Base-by-base conservation (phyloP, 2,797 vertebrate genomes). In the Hemibagrus guttatus region DNA sequence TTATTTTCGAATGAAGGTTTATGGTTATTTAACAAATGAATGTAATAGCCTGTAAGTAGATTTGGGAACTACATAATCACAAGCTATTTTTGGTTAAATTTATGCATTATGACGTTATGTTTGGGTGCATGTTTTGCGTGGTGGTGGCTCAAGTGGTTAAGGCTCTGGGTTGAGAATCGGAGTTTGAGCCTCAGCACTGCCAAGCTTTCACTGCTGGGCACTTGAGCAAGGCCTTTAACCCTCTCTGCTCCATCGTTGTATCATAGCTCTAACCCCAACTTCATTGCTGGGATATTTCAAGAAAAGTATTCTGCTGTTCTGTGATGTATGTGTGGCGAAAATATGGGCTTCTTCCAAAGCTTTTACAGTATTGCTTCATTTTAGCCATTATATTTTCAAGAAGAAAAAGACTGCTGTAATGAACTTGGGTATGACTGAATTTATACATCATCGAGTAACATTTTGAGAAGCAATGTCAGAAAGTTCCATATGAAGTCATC, bases 371-470 rank as follows among this genome's bases (percentile, higher is more conserved):
- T 31, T 49, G 4, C 17, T 52, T 49, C 39, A 75, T 49, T 72
- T 19, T 74, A 28, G 8, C 2, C 42, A 16, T 46, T 21, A 46
- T 54, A 7, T 84, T 14, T 26, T 75, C 42, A 8, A 59, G 14
- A 58, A 56, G 49, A 54, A 58, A 16, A 61, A 76, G 49, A 61
- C 75, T 79, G 46, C 59, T 87, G 61, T 54, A 76, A 58, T 64
- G 52, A 85, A 78, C 74, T 52, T 59, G 28, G 49, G 54, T 23
- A 5, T 35, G 52, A 81, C 82, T 76, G 54, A 26, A 61, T 66
- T 84, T 82, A 84, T 85, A 84, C 16, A 83, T 88, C 84, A 87
- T 69, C 6, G 5, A 85, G 66, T 58, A 86, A 74, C 46, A 69
- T 85, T 66, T 80, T 42, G 31, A 71, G 54, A 35, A 63, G 54